These are phyloP conservation scores for Portunus trituberculatus DNA, from an alignment of 1,140 invertebrate species.

Conservation along the genomic window DNA sequence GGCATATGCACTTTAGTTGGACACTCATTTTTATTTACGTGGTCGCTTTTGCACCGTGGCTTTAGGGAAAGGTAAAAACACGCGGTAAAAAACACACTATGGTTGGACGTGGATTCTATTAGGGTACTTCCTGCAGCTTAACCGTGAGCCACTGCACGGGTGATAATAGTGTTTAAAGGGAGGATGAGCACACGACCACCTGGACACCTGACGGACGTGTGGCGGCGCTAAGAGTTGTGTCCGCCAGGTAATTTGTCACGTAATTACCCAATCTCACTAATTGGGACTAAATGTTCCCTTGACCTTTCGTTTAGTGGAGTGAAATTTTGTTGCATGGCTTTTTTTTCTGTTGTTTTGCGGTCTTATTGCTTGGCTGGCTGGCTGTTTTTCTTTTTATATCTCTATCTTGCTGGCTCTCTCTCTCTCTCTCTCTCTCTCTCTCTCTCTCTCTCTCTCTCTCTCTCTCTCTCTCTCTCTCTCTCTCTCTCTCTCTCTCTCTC, in stretches of 20 bases:
- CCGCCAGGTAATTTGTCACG: not conserved
- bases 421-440: not conserved
- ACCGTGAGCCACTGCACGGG: too few relatives aligned
- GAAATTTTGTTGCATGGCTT: not conserved
- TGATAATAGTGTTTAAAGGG: too few relatives aligned
- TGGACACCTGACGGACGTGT: not conserved
- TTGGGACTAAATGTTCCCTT: not conserved
- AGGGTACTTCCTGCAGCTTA: too few relatives aligned
- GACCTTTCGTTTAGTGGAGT: not conserved
- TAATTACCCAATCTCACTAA: not conserved
- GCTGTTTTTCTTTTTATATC: too few relatives aligned
- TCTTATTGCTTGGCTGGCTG: too few relatives aligned
- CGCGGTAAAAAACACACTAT: too few relatives aligned
- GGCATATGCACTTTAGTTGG: too few relatives aligned
- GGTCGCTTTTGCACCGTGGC: too few relatives aligned
- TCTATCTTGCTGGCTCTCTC: not conserved
- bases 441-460: not conserved
- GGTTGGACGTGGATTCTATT: too few relatives aligned
- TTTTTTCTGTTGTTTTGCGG: not conserved
- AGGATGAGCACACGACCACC: too few relatives aligned
- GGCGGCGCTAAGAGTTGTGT: not conserved
- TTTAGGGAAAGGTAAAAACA: too few relatives aligned
- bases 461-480: not conserved
- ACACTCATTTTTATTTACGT: too few relatives aligned
- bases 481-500: constrained; percentile 10